Conservation (phyloP, 2,888 invertebrate species). For the Ormyrus labotus region DNA sequence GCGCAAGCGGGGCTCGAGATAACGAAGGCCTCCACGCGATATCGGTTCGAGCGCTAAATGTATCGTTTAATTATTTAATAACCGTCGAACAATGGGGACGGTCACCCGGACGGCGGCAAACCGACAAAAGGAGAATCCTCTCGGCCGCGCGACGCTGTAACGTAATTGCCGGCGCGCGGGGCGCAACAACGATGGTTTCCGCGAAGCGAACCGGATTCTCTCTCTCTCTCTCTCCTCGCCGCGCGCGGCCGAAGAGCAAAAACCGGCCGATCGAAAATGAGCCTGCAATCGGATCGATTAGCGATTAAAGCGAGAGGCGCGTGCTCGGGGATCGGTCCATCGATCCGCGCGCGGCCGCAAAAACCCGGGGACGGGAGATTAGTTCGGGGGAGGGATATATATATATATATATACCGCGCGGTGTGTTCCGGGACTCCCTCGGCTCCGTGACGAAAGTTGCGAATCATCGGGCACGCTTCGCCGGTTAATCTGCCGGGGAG, state of each 20-base stretch:
- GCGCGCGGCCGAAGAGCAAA: not conserved
- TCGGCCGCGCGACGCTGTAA: not conserved
- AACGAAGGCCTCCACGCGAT: too few relatives aligned
- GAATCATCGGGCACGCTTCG: slow-evolving; percentile 61
- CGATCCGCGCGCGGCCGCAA: not conserved
- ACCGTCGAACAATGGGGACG: not conserved
- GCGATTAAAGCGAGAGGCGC: slow-evolving; percentile 25
- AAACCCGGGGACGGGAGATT: not conserved
- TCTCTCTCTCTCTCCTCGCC: not conserved
- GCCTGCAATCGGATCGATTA: slow-evolving; percentile 34
- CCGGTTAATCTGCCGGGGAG: slow-evolving; percentile 1
- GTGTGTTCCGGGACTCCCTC: slow-evolving; percentile 51
- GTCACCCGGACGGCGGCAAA: not conserved
- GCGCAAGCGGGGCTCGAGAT: too few relatives aligned
- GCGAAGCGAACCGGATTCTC: slow-evolving; percentile 14
- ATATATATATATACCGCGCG: not conserved
- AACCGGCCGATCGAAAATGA: slow-evolving; percentile 5
- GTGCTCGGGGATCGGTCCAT: not conserved
- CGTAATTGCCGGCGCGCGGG: not conserved
- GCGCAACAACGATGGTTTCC: not conserved
- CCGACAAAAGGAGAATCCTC: slow-evolving; percentile 14
- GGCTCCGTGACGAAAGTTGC: slow-evolving; percentile 62
- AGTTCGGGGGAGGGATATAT: not conserved
- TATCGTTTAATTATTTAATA: slow-evolving; percentile 21
- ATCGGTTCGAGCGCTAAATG: too few relatives aligned